A percentile compares a stretch with the other conserved stretches of the same genome.
Evolutionary conservation across 2,797 vertebrate species (phyloP).

Genomic region (Merluccius polli): DNA sequence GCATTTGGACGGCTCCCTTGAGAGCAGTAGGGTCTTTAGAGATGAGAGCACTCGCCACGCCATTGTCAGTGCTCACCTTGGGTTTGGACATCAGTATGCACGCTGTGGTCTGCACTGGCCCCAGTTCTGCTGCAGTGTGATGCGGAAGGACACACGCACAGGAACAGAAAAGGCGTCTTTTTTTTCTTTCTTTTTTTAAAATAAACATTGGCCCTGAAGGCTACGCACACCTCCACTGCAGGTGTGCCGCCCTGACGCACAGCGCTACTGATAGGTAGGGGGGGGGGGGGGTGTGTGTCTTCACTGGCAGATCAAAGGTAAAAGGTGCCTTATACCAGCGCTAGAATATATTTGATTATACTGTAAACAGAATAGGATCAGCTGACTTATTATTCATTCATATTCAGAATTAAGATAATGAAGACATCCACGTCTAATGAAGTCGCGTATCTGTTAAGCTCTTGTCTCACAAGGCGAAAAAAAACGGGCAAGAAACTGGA

Average conservation of each 20-base stretch:
- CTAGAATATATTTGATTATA: neutral
- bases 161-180: neutral
- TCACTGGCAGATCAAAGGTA: neutral
- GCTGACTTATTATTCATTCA: neutral
- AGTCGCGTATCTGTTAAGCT: neutral
- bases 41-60: slow-evolving; percentile 45
- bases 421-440: neutral
- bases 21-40: slow-evolving; percentile 21
- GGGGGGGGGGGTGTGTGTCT: slow-evolving; percentile 8
- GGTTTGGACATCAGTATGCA: slow-evolving; percentile 35
- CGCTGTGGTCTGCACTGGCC: slow-evolving; percentile 25
- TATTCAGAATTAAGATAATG: neutral
- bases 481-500: neutral
- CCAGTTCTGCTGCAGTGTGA: slow-evolving; percentile 45
- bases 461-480: neutral
- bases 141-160: slow-evolving; percentile 27
- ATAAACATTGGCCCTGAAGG: slow-evolving; percentile 21
- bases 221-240: slow-evolving; percentile 53
- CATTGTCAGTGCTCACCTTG: slow-evolving; percentile 36
- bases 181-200: neutral
- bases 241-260: slow-evolving; percentile 49
- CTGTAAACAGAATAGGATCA: neutral
- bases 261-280: slow-evolving; percentile 26
- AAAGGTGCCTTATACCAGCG: neutral
- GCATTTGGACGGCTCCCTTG: neutral